A percentile compares a stretch with the other conserved stretches of the same genome.
Evolutionary conservation across 23 tunicate genomes (phyloP).

Genomic region (Phallusia fumigata): DNA sequence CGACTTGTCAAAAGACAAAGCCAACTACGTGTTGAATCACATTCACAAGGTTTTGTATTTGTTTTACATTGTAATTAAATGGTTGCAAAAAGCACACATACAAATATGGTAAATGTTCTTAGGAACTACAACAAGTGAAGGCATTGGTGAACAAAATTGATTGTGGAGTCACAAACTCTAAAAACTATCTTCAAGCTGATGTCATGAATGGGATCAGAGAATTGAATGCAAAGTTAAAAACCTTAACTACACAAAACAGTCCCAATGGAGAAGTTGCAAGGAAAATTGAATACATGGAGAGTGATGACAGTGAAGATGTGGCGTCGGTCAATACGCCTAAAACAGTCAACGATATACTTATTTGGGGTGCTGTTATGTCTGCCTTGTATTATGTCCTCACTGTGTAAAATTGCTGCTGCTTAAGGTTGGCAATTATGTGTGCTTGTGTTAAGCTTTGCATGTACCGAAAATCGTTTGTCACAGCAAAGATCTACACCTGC

Average conservation of each 20-base stretch:
- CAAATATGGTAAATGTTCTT: neutral
- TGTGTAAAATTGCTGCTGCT: neutral
- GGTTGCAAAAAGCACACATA: neutral
- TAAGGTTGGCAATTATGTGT: neutral
- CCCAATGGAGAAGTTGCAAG: neutral
- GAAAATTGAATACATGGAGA: neutral
- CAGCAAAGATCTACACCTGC: too few relatives aligned
- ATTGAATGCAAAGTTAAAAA: neutral
- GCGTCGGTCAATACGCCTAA: neutral
- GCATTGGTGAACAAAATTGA: neutral
- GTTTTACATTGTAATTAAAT: too few relatives aligned
- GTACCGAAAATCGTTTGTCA: too few relatives aligned
- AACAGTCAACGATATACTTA: slow-evolving; percentile 20
- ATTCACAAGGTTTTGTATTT: neutral
- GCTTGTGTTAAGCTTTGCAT: too few relatives aligned
- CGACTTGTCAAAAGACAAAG: neutral
- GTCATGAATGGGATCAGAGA: neutral
- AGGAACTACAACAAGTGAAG: neutral
- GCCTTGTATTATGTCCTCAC: slow-evolving; percentile 45
- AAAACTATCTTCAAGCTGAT: neutral
- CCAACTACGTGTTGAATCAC: neutral
- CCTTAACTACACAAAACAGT: neutral
- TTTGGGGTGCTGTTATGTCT: slow-evolving; percentile 58
- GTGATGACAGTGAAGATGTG: neutral
- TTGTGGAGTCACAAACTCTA: neutral